Evolutionary conservation across 1,140 invertebrate genomes (phyloP), one percentile per base, ranked within the genome.

Genomic region (Hesperophylax magnus): DNA sequence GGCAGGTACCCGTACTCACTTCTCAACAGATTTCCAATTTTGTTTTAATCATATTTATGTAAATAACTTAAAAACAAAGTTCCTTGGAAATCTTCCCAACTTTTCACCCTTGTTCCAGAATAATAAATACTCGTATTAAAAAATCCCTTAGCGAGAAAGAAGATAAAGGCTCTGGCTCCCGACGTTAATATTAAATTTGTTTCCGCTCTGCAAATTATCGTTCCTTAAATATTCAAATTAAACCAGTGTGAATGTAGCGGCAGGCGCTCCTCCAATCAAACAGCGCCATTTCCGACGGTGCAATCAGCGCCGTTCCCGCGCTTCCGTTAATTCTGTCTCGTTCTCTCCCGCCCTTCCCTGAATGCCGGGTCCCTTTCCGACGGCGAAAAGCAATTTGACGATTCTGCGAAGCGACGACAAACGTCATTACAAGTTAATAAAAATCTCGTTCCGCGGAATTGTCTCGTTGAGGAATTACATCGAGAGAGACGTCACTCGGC

Each of bases 371-470:
- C 34, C 20, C 67, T 52, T 58, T 56, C 71, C 22, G 39, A 79
- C 76, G 52, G 14, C 61, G 77, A 53, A 71, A 77, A 84, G 82
- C 82, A 84, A 84, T 84, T 81, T 84, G 61, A 75, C 80, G 82
- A 84, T 11, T 84, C 80, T 72, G 9, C 82, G 77, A 84, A 84
- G 82, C 82, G 82, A 81, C 80, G 82, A 84, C 82, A 84, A 84
- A 84, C 82, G 82, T 84, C 82, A 84, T 84, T 84, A 84, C 82
- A 74, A 84, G 80, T 84, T 84, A 84, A 84, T 84, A 84, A 84
- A 84, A 84, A 84, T 84, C 82, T 84, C 82, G 80, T 84, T 84
- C 77, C 78, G 74, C 5, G 34, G 78, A 81, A 83, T 83, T 69
- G 82, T 83, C 79, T 83, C 56, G 76, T 58, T 52, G 58, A 61